Evolutionary conservation across 23 tunicate genomes (phyloP).

Genomic region (Diplosoma virens): DNA sequence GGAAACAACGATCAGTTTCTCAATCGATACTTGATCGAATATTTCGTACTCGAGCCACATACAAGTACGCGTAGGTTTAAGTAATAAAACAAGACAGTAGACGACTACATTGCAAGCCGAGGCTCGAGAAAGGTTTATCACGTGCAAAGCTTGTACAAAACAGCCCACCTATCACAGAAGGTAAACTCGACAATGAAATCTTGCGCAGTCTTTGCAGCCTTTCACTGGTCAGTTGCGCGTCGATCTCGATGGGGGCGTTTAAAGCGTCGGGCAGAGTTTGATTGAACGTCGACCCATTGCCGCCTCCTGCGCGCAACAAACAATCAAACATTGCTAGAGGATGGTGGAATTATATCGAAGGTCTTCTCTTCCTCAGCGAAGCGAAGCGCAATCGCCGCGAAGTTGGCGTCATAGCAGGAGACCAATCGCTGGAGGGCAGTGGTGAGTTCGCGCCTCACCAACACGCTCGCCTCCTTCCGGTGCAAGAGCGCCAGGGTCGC

Average conservation of each 20-base stretch:
- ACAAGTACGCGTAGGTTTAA: too few relatives aligned
- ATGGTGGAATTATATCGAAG: background rate
- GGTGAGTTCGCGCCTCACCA: slow-evolving; percentile 74
- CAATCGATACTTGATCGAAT: too few relatives aligned
- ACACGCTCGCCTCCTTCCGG: slow-evolving; percentile 61
- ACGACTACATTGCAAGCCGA: too few relatives aligned
- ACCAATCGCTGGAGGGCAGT: slow-evolving; percentile 80
- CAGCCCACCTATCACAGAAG: slow-evolving; percentile 52
- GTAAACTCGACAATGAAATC: slow-evolving; percentile 61
- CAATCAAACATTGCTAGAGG: background rate
- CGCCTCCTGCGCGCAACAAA: slow-evolving; percentile 5
- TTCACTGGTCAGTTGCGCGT: slow-evolving; percentile 1
- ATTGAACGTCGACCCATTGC: slow-evolving; percentile 12
- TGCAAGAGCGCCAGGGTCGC: slow-evolving; percentile 58
- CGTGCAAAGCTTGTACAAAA: too few relatives aligned
- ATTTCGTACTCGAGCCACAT: too few relatives aligned
- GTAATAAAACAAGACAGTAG: too few relatives aligned
- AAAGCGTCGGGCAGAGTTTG: background rate
- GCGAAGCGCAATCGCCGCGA: slow-evolving; percentile 72
- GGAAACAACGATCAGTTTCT: too few relatives aligned
- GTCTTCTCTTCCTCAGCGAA: slow-evolving; percentile 71
- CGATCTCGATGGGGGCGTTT: background rate
- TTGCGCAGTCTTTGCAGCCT: slow-evolving; percentile 54
- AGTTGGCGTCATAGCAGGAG: slow-evolving; percentile 80
- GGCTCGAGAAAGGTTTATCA: too few relatives aligned